A percentile compares a stretch with the other conserved stretches of the same genome.
Conservation (phyloP, 2,888 invertebrate genomes). For the Netelia fuscicornis region DNA sequence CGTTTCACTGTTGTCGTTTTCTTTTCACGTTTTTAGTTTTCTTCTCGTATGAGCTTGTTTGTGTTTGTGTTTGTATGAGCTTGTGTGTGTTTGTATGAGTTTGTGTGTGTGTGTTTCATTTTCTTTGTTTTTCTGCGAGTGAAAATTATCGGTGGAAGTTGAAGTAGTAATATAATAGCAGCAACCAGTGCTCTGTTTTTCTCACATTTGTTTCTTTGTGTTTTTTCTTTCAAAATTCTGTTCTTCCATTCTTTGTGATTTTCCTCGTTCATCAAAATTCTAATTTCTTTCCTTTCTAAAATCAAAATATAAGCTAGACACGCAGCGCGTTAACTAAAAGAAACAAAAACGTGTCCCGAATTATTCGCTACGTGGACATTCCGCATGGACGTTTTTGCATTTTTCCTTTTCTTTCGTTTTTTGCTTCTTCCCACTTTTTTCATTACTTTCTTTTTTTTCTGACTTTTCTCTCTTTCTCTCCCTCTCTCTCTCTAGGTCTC, state of each 20-base stretch:
- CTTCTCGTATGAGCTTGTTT: constrained; percentile 8
- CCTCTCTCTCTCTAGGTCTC: constrained; percentile 50
- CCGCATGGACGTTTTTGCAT: no score
- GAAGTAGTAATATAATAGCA: constrained; percentile 70
- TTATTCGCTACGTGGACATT: constrained; percentile 66
- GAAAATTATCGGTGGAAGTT: constrained; percentile 64
- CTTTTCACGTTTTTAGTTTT: constrained; percentile 6
- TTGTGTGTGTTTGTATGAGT: no score
- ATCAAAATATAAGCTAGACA: constrained; percentile 1
- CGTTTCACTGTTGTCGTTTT: constrained; percentile 16
- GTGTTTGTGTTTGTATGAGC: constrained; percentile 12
- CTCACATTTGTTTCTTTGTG: constrained; percentile 33
- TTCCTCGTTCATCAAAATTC: constrained; percentile 54
- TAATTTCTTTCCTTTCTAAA: constrained; percentile 6
- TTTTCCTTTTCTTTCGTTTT: no score
- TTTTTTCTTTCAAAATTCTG: constrained; percentile 14
- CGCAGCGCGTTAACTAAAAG: not conserved
- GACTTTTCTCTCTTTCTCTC: constrained; percentile 42
- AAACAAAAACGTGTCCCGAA: constrained; percentile 51
- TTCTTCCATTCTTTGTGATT: constrained; percentile 77
- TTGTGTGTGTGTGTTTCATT: no score
- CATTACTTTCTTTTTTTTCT: constrained; percentile 75
- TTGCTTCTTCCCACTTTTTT: constrained; percentile 74
- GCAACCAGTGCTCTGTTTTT: constrained; percentile 71
- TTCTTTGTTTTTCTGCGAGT: constrained; percentile 48